Evolutionary conservation across 2,797 vertebrate species (phyloP).

Genomic region (Mus spretus): DNA sequence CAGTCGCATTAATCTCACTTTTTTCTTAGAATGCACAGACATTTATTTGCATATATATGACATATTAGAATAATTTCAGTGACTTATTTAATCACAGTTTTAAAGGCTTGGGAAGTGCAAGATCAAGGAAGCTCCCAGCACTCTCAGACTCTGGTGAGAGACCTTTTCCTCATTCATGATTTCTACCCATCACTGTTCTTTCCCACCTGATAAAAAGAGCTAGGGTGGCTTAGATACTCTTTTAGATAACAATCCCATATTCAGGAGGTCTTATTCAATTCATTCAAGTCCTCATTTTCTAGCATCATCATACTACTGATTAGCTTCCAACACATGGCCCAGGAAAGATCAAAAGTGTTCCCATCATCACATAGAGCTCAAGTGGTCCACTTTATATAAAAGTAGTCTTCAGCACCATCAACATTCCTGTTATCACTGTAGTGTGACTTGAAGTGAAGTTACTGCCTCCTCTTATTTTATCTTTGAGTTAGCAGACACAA

Average conservation of each 20-base stretch:
- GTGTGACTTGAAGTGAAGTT: not conserved
- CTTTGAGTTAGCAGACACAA: not conserved
- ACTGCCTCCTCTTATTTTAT: not conserved
- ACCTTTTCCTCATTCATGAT: not conserved
- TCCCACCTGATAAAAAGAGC: not conserved
- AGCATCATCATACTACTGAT: not conserved
- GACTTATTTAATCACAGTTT: not conserved
- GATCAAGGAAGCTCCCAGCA: not conserved
- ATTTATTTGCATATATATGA: not conserved
- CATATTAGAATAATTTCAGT: not conserved
- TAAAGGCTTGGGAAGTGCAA: not conserved
- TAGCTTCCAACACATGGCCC: not conserved
- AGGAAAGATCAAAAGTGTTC: not conserved
- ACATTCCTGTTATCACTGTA: not conserved
- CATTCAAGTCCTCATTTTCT: not conserved
- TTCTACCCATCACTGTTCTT: not conserved
- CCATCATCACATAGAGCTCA: not conserved
- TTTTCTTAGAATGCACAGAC: not conserved
- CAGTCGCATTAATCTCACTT: not conserved
- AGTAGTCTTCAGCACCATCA: not conserved
- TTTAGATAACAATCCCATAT: not conserved
- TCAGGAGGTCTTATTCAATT: not conserved
- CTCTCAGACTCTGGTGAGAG: not conserved
- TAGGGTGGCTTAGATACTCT: not conserved
- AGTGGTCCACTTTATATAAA: not conserved